These are phyloP conservation scores for Procambarus clarkii DNA, from an alignment of 1,140 invertebrate genomes.

Conservation along the genomic window DNA sequence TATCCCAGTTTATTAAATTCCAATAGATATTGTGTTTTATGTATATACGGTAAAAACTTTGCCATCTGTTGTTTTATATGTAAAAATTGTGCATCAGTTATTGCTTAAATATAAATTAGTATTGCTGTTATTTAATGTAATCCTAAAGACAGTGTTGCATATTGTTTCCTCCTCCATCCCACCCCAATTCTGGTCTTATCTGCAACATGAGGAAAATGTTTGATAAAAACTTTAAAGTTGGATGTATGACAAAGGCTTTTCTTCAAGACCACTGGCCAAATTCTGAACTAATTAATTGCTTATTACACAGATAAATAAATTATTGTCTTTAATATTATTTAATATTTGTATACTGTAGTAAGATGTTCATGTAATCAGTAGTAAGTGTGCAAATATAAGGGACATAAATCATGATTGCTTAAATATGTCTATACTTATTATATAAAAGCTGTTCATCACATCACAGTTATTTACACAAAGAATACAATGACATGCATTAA, in stretches of 20 bases:
- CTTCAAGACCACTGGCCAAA: conserved; percentile 16
- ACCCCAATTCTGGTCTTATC: not conserved
- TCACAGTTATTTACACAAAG: too few species aligned
- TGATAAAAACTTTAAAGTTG: conserved; percentile 36
- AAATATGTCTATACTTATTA: too few species aligned
- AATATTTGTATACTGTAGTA: too few species aligned
- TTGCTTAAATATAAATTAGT: not conserved
- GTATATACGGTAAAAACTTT: not conserved
- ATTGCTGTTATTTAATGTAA: not conserved
- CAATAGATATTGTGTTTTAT: conserved; percentile 12
- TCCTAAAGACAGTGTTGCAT: not conserved
- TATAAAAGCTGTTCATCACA: too few species aligned
- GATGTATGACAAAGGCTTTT: conserved; percentile 31
- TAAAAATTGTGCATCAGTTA: not conserved
- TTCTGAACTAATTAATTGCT: not conserved
- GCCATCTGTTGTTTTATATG: not conserved
- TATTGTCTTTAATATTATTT: too few species aligned
- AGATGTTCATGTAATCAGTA: too few species aligned
- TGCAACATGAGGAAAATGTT: conserved; percentile 33
- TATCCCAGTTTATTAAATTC: not conserved
- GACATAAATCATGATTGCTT: too few species aligned
- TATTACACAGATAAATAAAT: too few species aligned
- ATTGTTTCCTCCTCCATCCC: not conserved
- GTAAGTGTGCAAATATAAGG: too few species aligned
- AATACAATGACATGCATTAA: too few species aligned